A percentile compares a stretch with the other conserved stretches of the same genome.
These are phyloP conservation scores for Noctua comes DNA, from an alignment of 2,888 invertebrate genomes.

Conservation along the genomic window DNA sequence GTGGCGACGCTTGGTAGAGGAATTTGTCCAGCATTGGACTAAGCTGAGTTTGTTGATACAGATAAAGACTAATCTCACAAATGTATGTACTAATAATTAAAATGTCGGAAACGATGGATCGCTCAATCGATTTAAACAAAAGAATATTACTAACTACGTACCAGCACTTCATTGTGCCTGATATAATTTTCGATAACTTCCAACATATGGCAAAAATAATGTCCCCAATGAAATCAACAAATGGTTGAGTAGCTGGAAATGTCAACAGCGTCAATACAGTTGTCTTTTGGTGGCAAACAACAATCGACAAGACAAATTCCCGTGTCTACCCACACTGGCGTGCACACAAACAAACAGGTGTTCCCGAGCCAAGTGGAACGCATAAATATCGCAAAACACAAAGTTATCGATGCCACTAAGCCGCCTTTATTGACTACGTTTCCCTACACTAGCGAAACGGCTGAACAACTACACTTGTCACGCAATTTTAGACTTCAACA, in stretches of 20 bases:
- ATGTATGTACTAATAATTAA: background rate
- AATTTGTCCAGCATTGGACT: background rate
- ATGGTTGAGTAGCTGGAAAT: slow-evolving; percentile 19
- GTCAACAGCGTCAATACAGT: slow-evolving; percentile 32
- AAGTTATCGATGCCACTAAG: slow-evolving; percentile 89
- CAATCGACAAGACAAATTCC: slow-evolving; percentile 58
- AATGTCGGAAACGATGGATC: background rate
- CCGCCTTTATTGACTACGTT: slow-evolving; percentile 85
- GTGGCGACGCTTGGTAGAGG: background rate
- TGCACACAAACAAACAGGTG: slow-evolving; percentile 79
- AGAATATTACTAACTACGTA: background rate
- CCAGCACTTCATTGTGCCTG: background rate
- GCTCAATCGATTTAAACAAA: background rate
- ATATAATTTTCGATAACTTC: background rate
- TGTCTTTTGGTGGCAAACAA: slow-evolving; percentile 38
- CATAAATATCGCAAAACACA: slow-evolving; percentile 87
- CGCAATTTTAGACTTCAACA: slow-evolving; percentile 67
- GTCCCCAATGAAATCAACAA: background rate
- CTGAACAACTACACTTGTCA: slow-evolving; percentile 61
- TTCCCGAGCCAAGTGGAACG: slow-evolving; percentile 82
- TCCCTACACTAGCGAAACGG: slow-evolving; percentile 78
- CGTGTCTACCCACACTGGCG: slow-evolving; percentile 46
- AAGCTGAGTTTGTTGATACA: background rate
- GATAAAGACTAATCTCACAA: background rate
- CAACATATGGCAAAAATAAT: background rate